Conservation (phyloP, 1,140 invertebrate species). For the Leptinotarsa lineolata region DNA sequence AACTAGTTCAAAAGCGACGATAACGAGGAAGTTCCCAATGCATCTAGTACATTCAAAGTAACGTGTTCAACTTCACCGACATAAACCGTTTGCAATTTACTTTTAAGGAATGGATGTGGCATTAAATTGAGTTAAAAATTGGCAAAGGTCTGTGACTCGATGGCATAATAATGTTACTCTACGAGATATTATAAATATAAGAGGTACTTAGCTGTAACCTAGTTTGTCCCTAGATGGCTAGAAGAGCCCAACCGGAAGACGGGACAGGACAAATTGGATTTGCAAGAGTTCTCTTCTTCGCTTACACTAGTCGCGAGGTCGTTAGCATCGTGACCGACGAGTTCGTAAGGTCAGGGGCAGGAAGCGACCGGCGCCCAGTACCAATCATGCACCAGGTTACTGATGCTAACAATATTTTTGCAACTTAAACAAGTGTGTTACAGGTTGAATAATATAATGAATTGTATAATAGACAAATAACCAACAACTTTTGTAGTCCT, state of each 20-base stretch:
- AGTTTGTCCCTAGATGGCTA: slow-evolving; percentile 13
- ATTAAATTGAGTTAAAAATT: slow-evolving; percentile 25
- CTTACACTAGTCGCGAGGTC: slow-evolving; percentile 17
- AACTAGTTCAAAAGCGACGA: background rate
- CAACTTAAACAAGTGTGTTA: background rate
- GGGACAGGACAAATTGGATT: slow-evolving; percentile 25
- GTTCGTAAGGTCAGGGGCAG: slow-evolving; percentile 26
- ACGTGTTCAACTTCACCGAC: background rate
- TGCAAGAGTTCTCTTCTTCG: slow-evolving; percentile 22
- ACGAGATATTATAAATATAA: slow-evolving; percentile 28
- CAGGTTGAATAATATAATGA: background rate
- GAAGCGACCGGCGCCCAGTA: slow-evolving; percentile 5
- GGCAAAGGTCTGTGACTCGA: slow-evolving; percentile 21
- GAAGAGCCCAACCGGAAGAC: slow-evolving; percentile 12
- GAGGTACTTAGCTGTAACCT: slow-evolving; percentile 26
- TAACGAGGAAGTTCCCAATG: slow-evolving; percentile 2
- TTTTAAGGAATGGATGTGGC: slow-evolving; percentile 22
- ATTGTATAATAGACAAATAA: too few species aligned
- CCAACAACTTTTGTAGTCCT: too few species aligned
- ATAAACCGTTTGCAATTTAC: slow-evolving; percentile 10
- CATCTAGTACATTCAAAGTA: background rate
- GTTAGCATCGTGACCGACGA: slow-evolving; percentile 25
- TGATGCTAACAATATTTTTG: slow-evolving; percentile 12
- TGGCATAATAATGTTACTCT: slow-evolving; percentile 24
- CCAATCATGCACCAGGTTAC: slow-evolving; percentile 22